phyloP scores from a whole-genome alignment of 2,113 vertebrate genomes.

The Poecilia latipinna region DNA sequence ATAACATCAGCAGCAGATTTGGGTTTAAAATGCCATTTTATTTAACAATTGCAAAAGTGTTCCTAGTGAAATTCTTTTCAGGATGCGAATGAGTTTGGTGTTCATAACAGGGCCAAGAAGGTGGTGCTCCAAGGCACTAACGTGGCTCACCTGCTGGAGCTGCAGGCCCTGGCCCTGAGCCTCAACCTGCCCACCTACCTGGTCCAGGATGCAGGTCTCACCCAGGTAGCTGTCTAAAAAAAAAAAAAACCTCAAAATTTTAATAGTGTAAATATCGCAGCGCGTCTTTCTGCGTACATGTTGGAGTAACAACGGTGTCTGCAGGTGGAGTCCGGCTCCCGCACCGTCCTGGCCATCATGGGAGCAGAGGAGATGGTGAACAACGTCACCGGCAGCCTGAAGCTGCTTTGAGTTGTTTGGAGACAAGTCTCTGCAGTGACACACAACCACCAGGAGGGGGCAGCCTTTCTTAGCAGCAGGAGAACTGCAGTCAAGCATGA shows the following conservation, averaged over 20 bases:
- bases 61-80: neutral
- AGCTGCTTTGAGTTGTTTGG: conserved; percentile 74
- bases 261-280: neutral
- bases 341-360: conserved; percentile 84
- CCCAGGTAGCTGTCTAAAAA: conserved; percentile 74
- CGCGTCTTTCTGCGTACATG: neutral
- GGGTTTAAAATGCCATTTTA: too few relatives aligned
- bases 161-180: conserved; percentile 85
- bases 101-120: conserved; percentile 81
- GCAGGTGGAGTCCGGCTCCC: conserved; percentile 83
- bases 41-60: neutral
- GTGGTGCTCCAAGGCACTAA: conserved; percentile 85
- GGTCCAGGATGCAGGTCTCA: conserved; percentile 85
- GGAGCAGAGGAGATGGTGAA: conserved; percentile 86
- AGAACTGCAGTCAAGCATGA: conserved; percentile 49
- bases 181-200: conserved; percentile 83
- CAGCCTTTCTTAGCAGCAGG: conserved; percentile 60
- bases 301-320: neutral
- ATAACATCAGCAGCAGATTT: too few relatives aligned
- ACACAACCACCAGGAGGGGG: conserved; percentile 64
- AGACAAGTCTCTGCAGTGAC: conserved; percentile 50
- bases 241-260: too few relatives aligned
- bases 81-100: neutral
- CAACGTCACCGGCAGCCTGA: conserved; percentile 85
- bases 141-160: conserved; percentile 82